phyloP scores from a whole-genome alignment of 2,113 vertebrate genomes.

The Dicaeum eximium region DNA sequence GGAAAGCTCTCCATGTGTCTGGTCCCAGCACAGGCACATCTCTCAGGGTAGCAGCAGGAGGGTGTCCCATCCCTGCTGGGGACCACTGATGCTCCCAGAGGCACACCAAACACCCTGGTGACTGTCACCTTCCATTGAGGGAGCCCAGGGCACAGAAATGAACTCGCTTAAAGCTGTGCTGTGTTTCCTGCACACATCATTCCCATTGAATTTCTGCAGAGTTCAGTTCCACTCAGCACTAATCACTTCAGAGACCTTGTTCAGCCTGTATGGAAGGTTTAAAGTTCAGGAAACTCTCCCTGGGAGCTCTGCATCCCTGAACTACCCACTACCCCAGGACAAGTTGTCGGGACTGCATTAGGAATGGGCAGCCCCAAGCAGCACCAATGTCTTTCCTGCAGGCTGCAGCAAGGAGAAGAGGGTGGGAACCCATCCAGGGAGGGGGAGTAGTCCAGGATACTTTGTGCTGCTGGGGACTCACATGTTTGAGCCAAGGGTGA shows the following conservation, averaged over 20 bases:
- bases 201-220: background rate
- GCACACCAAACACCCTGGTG: background rate
- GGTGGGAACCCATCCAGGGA: background rate
- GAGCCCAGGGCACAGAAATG: background rate
- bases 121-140: fast-evolving
- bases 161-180: background rate
- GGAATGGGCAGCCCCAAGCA: background rate
- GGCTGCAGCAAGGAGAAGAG: background rate
- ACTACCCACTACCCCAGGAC: background rate
- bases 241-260: background rate
- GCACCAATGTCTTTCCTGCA: background rate
- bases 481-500: background rate
- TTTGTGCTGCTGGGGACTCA: background rate
- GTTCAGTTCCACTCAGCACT: fast-evolving
- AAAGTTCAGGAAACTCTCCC: slow-evolving; percentile 1
- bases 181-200: fast-evolving
- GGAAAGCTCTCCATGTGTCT: background rate
- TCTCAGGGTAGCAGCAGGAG: background rate
- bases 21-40: background rate
- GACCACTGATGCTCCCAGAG: background rate
- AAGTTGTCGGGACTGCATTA: background rate
- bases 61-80: background rate
- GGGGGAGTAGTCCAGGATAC: background rate
- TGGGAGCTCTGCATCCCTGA: background rate
- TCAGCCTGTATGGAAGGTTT: background rate